phyloP scores from a whole-genome alignment of 1,140 invertebrate species.

The Brachionus angularis region DNA sequence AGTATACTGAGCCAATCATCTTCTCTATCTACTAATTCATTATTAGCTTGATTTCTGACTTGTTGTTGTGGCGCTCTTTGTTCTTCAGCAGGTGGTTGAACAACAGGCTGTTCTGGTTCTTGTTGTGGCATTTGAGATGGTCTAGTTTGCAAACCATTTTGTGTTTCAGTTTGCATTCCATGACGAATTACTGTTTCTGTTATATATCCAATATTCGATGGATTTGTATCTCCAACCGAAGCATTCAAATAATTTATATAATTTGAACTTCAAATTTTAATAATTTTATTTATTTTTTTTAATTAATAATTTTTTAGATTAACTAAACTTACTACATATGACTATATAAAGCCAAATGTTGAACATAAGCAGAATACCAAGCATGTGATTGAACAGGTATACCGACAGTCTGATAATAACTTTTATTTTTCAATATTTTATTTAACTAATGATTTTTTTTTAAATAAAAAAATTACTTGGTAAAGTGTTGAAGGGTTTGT shows the following conservation, averaged over 20 bases:
- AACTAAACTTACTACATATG: conserved; percentile 35
- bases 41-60: conserved; percentile 16
- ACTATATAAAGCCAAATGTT: conserved; percentile 36
- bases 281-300: not conserved
- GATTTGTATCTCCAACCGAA: not conserved
- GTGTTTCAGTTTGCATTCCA: too few relatives aligned
- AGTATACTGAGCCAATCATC: conserved; percentile 42
- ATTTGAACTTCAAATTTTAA: not conserved
- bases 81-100: not conserved
- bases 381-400: not conserved
- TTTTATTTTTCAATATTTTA: not conserved
- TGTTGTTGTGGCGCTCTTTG: too few relatives aligned
- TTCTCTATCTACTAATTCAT: conserved; percentile 21
- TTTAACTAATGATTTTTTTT: too few relatives aligned
- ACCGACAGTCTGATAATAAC: conserved; percentile 10
- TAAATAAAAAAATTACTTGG: not conserved
- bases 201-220: not conserved
- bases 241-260: conserved; percentile 24
- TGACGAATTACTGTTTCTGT: not conserved
- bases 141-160: too few relatives aligned
- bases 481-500: not conserved
- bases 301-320: not conserved
- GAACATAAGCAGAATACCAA: conserved; percentile 28
- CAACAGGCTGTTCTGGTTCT: too few relatives aligned
- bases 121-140: too few relatives aligned